Conservation (phyloP, 2,797 vertebrate species). For the Streptopelia turtur region DNA sequence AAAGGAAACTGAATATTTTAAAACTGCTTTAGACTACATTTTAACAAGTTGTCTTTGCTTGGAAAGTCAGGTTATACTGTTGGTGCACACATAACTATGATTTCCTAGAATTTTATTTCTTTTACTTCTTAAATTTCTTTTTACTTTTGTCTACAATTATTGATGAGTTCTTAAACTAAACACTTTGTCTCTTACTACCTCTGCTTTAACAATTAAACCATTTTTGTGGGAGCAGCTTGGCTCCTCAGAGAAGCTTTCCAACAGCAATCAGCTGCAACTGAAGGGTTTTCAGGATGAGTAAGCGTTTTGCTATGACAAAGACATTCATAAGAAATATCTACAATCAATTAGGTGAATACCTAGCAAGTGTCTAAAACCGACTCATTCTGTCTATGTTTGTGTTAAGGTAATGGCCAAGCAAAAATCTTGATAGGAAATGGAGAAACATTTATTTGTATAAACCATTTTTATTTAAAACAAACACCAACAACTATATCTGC, state of each 20-base stretch:
- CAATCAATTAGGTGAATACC: not conserved
- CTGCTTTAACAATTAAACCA: not conserved
- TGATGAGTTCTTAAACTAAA: not conserved
- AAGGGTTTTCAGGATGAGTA: not conserved
- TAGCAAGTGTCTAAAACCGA: not conserved
- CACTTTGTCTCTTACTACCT: not conserved
- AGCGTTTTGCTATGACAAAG: not conserved
- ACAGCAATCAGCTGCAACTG: not conserved
- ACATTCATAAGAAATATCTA: not conserved
- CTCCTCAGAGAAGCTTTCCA: not conserved
- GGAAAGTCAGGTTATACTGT: not conserved
- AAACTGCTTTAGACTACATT: not conserved
- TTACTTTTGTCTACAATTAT: not conserved
- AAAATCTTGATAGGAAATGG: not conserved
- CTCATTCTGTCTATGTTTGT: not conserved
- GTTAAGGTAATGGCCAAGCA: not conserved
- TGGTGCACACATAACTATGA: not conserved
- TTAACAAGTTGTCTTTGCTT: not conserved
- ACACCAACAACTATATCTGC: not conserved
- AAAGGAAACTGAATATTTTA: not conserved
- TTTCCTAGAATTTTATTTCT: not conserved
- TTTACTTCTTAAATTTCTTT: not conserved
- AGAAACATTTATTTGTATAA: not conserved
- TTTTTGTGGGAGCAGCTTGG: not conserved
- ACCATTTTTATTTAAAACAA: rapidly evolving